Conservation (phyloP, 2,113 vertebrate species). For the Mystacornis crossleyi region DNA sequence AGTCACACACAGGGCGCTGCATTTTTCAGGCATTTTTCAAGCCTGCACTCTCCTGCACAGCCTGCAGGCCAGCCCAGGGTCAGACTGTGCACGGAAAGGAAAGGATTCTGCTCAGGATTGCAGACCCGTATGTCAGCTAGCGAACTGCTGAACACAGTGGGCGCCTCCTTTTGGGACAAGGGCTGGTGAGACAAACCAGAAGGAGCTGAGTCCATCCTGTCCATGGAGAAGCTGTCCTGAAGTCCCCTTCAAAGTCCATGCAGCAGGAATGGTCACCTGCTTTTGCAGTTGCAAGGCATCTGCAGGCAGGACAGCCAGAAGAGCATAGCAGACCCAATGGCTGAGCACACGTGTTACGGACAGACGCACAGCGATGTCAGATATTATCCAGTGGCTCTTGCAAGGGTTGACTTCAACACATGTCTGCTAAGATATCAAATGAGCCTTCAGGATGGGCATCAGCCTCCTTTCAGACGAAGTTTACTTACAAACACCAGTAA, state of each 20-base stretch:
- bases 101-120: not conserved
- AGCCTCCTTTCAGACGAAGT: not conserved
- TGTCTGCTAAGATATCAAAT: not conserved
- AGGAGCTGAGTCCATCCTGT: not conserved
- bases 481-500: not conserved
- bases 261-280: not conserved
- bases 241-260: not conserved
- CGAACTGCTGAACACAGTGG: not conserved
- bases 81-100: not conserved
- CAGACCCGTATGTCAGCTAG: not conserved
- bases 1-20: not conserved
- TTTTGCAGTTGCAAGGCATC: not conserved
- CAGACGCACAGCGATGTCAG: not conserved
- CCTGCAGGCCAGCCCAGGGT: not conserved
- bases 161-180: not conserved
- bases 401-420: not conserved
- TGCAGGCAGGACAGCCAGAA: not conserved
- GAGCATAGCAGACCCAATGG: not conserved
- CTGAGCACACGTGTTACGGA: not conserved
- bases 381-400: not conserved
- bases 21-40: slow-evolving; percentile 10
- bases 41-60: not conserved
- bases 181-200: not conserved
- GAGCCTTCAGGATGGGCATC: not conserved
- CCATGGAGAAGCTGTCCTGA: not conserved